These are phyloP conservation scores for Platygyra sinensis DNA, from an alignment of 64 coral and sea anemone genomes.

Conservation along the genomic window DNA sequence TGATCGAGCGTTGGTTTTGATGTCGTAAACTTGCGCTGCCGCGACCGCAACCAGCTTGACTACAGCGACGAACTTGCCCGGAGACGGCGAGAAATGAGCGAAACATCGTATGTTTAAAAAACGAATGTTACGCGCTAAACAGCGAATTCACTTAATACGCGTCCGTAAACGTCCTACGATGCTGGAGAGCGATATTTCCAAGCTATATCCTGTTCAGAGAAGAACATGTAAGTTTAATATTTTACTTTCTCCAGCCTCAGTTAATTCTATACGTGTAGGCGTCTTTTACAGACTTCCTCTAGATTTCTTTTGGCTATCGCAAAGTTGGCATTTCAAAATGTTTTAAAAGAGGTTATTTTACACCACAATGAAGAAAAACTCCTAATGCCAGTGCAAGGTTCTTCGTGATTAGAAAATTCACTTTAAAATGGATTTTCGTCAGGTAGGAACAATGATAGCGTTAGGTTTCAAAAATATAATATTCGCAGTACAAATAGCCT, in stretches of 20 bases:
- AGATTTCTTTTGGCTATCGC: neutral
- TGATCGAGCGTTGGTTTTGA: slow-evolving; percentile 38
- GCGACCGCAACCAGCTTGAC: slow-evolving; percentile 18
- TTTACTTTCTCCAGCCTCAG: neutral
- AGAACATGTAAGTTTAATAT: slow-evolving; percentile 34
- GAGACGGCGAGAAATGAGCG: neutral
- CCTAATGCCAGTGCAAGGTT: neutral
- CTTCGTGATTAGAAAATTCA: neutral
- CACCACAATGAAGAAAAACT: neutral
- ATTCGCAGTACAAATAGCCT: neutral
- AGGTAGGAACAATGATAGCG: neutral
- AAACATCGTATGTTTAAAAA: neutral
- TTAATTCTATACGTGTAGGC: neutral
- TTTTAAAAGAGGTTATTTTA: neutral
- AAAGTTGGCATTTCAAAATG: neutral
- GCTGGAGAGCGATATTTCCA: slow-evolving; percentile 63
- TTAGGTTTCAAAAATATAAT: neutral
- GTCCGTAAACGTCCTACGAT: slow-evolving; percentile 26
- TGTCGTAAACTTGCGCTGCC: slow-evolving; percentile 13
- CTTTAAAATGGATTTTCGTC: neutral
- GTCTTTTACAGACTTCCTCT: neutral
- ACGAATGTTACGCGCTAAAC: slow-evolving; percentile 24
- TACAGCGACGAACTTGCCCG: neutral
- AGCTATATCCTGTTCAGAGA: slow-evolving; percentile 8
- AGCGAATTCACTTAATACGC: slow-evolving; percentile 14